These are phyloP conservation scores for Drusus annulatus DNA, from an alignment of 1,140 invertebrate species.

Conservation along the genomic window DNA sequence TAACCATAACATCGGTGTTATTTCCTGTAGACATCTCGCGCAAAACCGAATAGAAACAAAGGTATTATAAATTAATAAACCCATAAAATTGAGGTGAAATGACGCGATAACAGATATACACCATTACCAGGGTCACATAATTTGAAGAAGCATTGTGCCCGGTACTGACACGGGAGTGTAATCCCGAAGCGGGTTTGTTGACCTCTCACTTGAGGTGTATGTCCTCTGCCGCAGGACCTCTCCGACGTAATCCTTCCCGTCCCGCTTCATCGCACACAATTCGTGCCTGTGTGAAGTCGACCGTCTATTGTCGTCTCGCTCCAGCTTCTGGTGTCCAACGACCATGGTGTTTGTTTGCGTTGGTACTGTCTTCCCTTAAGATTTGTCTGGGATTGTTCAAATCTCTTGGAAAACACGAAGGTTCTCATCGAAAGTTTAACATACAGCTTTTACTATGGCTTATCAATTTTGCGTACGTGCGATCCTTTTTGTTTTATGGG, in stretches of 20 bases:
- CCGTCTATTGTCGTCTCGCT: slow-evolving; percentile 24
- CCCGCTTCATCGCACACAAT: slow-evolving; percentile 24
- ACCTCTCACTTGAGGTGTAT: slow-evolving; percentile 55
- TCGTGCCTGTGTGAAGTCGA: slow-evolving; percentile 7
- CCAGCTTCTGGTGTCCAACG: slow-evolving; percentile 13
- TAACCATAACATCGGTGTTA: too few species aligned
- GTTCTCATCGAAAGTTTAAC: neutral
- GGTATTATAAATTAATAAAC: too few species aligned
- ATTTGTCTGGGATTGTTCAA: neutral
- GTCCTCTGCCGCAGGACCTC: slow-evolving; percentile 47
- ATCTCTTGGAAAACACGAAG: neutral
- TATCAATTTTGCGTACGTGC: neutral
- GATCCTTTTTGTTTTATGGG: neutral
- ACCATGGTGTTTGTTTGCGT: slow-evolving; percentile 54
- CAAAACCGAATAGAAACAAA: too few species aligned
- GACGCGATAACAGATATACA: neutral
- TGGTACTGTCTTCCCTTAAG: slow-evolving; percentile 35
- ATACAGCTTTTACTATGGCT: too few species aligned
- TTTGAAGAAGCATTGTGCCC: slow-evolving; percentile 37
- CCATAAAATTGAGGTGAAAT: neutral
- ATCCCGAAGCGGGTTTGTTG: slow-evolving; percentile 56
- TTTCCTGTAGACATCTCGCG: too few species aligned
- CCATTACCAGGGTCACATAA: slow-evolving; percentile 18
- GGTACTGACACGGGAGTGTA: slow-evolving; percentile 50
- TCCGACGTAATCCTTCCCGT: slow-evolving; percentile 24